Evolutionary conservation across 2,113 vertebrate genomes (phyloP).

Genomic region (Anas platyrhynchos): DNA sequence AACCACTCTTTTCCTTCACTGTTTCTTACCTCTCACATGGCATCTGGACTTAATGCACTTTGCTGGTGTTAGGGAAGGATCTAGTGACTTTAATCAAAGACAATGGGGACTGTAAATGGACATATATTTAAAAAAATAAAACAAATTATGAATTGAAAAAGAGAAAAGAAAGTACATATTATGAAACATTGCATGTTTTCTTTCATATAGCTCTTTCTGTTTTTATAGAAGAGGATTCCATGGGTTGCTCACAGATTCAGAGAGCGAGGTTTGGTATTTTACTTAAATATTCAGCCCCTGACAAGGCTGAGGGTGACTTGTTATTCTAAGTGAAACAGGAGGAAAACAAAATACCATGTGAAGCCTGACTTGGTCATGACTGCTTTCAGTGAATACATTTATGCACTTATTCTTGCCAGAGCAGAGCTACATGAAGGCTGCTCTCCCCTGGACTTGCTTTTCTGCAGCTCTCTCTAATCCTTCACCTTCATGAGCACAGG

Average conservation of each 20-base stretch:
- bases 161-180: not conserved
- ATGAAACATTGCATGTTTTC: not conserved
- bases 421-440: not conserved
- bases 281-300: not conserved
- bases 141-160: not conserved
- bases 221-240: not conserved
- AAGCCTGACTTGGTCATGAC: not conserved
- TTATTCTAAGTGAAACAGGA: not conserved
- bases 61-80: not conserved
- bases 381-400: not conserved
- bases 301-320: not conserved
- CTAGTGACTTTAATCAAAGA: not conserved
- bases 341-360: not conserved
- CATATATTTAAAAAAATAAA: not conserved
- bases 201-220: not conserved
- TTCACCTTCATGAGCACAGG: not conserved
- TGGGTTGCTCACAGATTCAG: not conserved
- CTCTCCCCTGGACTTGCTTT: not conserved
- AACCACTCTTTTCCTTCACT: not conserved
- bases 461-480: not conserved
- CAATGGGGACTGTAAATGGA: not conserved
- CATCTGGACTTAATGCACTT: too few relatives aligned
- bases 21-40: fast-evolving
- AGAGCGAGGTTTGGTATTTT: not conserved
- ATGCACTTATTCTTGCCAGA: not conserved